These are phyloP conservation scores for Drosophila bunnanda DNA, from an alignment of 2,888 invertebrate species.

Conservation along the genomic window DNA sequence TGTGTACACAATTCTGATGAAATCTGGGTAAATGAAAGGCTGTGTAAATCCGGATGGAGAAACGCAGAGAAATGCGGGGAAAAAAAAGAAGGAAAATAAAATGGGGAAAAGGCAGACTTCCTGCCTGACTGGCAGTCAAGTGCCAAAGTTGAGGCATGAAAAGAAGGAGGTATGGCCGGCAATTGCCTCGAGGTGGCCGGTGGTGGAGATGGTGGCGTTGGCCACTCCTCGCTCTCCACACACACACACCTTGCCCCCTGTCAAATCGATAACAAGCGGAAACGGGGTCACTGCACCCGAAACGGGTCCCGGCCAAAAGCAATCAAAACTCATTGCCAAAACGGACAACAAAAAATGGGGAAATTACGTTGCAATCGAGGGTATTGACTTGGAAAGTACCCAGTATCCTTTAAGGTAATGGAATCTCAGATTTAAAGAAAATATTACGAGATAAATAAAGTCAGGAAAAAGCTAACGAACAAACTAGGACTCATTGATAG, in stretches of 20 bases:
- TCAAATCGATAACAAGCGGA: slow-evolving; percentile 80
- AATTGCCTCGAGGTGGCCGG: slow-evolving; percentile 16
- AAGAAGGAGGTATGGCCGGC: slow-evolving; percentile 38
- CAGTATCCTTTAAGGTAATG: not conserved
- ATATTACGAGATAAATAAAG: not conserved
- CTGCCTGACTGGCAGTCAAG: slow-evolving; percentile 66
- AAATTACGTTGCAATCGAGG: slow-evolving; percentile 13
- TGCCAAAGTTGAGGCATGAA: slow-evolving; percentile 64
- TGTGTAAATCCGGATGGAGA: slow-evolving; percentile 59
- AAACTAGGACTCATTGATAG: not conserved
- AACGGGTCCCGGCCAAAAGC: slow-evolving; percentile 73
- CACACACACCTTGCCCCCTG: slow-evolving; percentile 41
- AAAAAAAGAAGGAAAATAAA: slow-evolving; percentile 43
- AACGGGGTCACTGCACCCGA: slow-evolving; percentile 79
- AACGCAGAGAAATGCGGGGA: slow-evolving; percentile 30
- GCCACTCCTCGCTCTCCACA: slow-evolving; percentile 15
- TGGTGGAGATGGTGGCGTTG: slow-evolving; percentile 14
- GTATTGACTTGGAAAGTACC: not conserved
- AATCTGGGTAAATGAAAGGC: slow-evolving; percentile 57
- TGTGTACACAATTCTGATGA: slow-evolving; percentile 2
- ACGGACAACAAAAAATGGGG: slow-evolving; percentile 47
- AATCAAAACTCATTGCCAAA: slow-evolving; percentile 79
- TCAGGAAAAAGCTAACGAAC: not conserved
- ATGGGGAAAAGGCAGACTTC: slow-evolving; percentile 25
- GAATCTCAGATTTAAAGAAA: too few relatives aligned